phyloP scores from a whole-genome alignment of 2,888 invertebrate genomes.

The Formica aserva region DNA sequence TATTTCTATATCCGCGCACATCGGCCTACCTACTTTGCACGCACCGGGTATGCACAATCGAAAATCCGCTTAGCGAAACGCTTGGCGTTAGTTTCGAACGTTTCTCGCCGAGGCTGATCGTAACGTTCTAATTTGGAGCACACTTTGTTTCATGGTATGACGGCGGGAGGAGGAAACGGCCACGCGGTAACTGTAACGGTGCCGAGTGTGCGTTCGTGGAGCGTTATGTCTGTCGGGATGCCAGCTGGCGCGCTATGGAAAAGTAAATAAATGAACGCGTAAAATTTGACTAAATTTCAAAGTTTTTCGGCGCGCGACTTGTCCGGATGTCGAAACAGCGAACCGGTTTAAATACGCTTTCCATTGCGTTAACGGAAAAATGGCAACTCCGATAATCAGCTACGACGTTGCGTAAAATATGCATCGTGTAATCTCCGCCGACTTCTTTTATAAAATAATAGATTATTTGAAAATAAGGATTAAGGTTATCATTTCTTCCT shows the following conservation, averaged over 20 bases:
- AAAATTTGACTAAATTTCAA: constrained; percentile 72
- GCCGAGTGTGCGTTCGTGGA: constrained; percentile 57
- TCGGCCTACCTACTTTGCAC: background rate
- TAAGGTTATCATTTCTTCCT: background rate
- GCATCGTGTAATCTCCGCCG: background rate
- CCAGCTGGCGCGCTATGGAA: constrained; percentile 67
- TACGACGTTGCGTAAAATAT: background rate
- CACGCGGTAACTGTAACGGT: constrained; percentile 14
- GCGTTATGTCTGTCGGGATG: constrained; percentile 60
- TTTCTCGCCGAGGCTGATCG: constrained; percentile 65
- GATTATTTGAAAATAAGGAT: background rate
- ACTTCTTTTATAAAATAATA: background rate
- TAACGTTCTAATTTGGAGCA: constrained; percentile 69
- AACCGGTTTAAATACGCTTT: background rate
- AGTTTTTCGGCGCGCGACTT: constrained; percentile 52
- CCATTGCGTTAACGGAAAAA: background rate
- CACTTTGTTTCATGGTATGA: constrained; percentile 56
- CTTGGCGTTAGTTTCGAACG: constrained; percentile 68
- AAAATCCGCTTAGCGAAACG: constrained; percentile 74
- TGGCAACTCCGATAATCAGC: background rate
- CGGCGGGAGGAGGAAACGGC: constrained; percentile 16
- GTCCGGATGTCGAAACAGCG: constrained; percentile 23
- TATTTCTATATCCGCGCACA: constrained; percentile 33
- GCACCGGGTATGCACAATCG: constrained; percentile 51
- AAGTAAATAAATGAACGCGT: constrained; percentile 72